A percentile compares a stretch with the other conserved stretches of the same genome.
phyloP scores from a whole-genome alignment of 2,113 vertebrate species.

The Clarias gariepinus region DNA sequence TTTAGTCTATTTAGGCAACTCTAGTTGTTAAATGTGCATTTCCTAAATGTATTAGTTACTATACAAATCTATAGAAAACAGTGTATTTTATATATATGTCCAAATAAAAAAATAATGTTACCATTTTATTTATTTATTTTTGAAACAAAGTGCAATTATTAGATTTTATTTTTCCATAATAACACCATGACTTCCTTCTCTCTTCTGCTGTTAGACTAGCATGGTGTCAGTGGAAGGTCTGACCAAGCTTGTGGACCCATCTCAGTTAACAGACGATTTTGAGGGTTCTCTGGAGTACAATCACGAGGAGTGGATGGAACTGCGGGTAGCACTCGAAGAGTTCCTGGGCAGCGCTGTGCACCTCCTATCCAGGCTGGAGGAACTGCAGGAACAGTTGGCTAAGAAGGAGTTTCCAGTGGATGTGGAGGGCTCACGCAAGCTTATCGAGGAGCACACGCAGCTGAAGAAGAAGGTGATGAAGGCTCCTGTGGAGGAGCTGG shows the following conservation, averaged over 20 bases:
- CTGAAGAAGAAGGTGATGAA: constrained; percentile 98
- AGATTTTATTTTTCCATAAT: neutral
- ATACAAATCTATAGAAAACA: neutral
- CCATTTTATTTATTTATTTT: too few relatives aligned
- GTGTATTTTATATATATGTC: too few relatives aligned
- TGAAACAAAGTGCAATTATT: neutral
- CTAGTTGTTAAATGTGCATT: neutral
- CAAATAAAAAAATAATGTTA: too few relatives aligned
- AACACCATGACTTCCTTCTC: neutral
- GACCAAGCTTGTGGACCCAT: constrained; percentile 94
- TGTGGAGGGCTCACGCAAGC: constrained; percentile 89
- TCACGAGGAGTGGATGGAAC: constrained; percentile 96
- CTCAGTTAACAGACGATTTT: constrained; percentile 95
- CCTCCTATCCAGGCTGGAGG: constrained; percentile 91
- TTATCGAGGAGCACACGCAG: constrained; percentile 95
- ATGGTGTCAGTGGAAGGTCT: constrained; percentile 98
- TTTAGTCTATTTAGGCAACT: too few relatives aligned
- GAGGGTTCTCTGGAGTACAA: constrained; percentile 97
- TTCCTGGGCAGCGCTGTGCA: constrained; percentile 93
- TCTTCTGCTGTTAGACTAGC: constrained; percentile 79
- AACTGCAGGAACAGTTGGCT: constrained; percentile 92
- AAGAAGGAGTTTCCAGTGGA: constrained; percentile 96
- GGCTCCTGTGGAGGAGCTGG: constrained; percentile 95
- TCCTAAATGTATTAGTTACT: neutral
- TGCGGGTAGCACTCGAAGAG: constrained; percentile 91